These are phyloP conservation scores for Myripristis murdjan DNA, from an alignment of 2,797 vertebrate genomes.

Conservation along the genomic window DNA sequence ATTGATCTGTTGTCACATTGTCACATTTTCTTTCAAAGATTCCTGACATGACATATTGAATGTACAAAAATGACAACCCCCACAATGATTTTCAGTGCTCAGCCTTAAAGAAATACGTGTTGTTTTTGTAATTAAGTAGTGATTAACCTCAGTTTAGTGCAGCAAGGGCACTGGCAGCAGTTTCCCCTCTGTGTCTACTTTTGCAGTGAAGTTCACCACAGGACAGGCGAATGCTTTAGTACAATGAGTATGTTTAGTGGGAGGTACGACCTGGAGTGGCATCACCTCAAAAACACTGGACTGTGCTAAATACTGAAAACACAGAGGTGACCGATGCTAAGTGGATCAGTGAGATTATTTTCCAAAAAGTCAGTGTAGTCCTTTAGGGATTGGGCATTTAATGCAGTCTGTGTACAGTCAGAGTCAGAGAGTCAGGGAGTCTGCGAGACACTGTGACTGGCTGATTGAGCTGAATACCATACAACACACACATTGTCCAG, in stretches of 20 bases:
- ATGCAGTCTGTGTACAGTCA: conserved; percentile 1
- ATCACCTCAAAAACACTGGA: conserved; percentile 20
- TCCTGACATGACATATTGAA: too few species aligned
- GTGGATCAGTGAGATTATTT: conserved; percentile 4
- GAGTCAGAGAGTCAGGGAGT: neutral
- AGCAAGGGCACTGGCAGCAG: too few species aligned
- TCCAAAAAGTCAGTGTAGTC: neutral
- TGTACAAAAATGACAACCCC: too few species aligned
- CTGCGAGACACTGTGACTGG: too few species aligned
- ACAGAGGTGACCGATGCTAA: conserved; percentile 2
- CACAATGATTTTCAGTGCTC: too few species aligned
- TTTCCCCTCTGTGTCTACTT: neutral
- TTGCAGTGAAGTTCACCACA: neutral
- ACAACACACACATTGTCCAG: neutral
- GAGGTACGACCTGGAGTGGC: neutral
- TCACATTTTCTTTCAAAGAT: too few species aligned
- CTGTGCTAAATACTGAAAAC: conserved; percentile 13
- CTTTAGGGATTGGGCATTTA: neutral
- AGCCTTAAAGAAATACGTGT: too few species aligned
- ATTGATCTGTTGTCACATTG: too few species aligned
- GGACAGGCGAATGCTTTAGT: too few species aligned
- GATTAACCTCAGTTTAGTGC: too few species aligned
- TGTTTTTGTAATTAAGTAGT: too few species aligned
- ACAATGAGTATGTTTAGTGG: neutral
- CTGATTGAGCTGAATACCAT: conserved; percentile 17